These are phyloP conservation scores for Drosophila sucinea DNA, from an alignment of 1,140 invertebrate genomes.

Conservation along the genomic window DNA sequence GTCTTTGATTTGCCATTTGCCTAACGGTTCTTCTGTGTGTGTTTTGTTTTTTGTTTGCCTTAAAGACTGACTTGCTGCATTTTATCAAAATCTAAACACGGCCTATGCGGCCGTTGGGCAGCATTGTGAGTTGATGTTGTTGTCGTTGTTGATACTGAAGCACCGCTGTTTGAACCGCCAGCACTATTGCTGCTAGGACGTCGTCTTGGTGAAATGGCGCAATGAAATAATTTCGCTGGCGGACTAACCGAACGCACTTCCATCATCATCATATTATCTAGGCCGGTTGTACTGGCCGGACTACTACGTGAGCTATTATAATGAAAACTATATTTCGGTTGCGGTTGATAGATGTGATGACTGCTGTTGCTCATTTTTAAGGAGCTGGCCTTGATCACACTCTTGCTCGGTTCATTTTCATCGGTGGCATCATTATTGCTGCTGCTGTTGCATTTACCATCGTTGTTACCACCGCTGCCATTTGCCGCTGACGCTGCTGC, in stretches of 20 bases:
- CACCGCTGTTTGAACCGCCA: conserved; percentile 1
- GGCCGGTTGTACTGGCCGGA: conserved; percentile 82
- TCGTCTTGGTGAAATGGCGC: conserved; percentile 86
- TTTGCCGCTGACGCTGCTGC: conserved; percentile 4
- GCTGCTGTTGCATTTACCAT: conserved; percentile 55
- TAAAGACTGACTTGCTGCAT: conserved; percentile 89
- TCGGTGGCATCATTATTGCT: conserved; percentile 33
- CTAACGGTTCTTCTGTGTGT: conserved; percentile 25
- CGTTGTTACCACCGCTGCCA: conserved; percentile 42
- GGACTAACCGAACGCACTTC: conserved; percentile 87
- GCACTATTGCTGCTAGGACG: conserved; percentile 84
- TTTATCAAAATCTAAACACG: conserved; percentile 97
- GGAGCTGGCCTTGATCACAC: conserved; percentile 72
- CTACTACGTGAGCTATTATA: conserved; percentile 78
- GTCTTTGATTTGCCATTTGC: conserved; percentile 79
- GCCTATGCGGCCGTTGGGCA: conserved; percentile 88
- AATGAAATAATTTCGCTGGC: conserved; percentile 89
- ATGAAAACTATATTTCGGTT: conserved; percentile 82
- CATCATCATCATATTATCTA: conserved; percentile 54
- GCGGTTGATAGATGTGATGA: conserved; percentile 81
- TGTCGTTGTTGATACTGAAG: conserved; percentile 23
- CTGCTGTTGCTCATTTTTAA: conserved; percentile 82
- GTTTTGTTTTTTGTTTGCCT: conserved; percentile 53
- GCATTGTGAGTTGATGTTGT: conserved; percentile 41
- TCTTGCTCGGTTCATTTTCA: conserved; percentile 58